These are phyloP conservation scores for Platyrinchus mystaceus DNA, from an alignment of 2,797 vertebrate genomes.

Conservation along the genomic window DNA sequence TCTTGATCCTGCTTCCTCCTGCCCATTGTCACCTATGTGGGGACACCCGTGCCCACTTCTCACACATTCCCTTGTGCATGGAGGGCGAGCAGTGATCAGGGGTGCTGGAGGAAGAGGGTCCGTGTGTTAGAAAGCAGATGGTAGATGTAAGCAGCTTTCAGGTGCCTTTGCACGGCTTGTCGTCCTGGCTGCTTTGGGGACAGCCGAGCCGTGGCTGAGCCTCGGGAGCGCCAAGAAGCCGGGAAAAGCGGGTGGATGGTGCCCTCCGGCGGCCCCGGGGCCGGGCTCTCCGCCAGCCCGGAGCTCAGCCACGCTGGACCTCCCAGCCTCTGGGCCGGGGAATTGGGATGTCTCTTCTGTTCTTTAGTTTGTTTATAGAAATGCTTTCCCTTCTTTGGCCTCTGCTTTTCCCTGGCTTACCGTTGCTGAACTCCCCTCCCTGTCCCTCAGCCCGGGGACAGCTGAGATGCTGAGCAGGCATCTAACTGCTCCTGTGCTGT, in stretches of 20 bases:
- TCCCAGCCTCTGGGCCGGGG: background rate
- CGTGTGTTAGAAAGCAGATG: background rate
- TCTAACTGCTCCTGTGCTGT: background rate
- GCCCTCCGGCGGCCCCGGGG: conserved; percentile 41
- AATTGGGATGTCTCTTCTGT: too few species aligned
- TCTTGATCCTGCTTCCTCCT: background rate
- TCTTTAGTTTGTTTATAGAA: background rate
- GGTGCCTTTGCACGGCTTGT: background rate
- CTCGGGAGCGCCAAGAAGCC: background rate
- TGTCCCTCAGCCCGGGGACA: background rate
- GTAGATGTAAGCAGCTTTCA: background rate
- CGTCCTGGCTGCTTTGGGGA: fast-evolving
- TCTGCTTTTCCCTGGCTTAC: background rate
- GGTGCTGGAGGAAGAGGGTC: background rate
- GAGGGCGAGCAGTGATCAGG: fast-evolving
- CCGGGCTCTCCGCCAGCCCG: background rate
- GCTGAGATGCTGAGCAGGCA: background rate
- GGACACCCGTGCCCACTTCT: background rate
- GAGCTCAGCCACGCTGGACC: background rate
- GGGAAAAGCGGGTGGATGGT: background rate
- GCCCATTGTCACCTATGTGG: fast-evolving
- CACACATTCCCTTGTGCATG: fast-evolving
- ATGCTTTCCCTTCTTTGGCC: background rate
- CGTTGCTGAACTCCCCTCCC: background rate
- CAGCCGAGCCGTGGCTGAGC: background rate